Evolutionary conservation across 2,888 invertebrate species (phyloP).

Genomic region (Amphipyra berbera): DNA sequence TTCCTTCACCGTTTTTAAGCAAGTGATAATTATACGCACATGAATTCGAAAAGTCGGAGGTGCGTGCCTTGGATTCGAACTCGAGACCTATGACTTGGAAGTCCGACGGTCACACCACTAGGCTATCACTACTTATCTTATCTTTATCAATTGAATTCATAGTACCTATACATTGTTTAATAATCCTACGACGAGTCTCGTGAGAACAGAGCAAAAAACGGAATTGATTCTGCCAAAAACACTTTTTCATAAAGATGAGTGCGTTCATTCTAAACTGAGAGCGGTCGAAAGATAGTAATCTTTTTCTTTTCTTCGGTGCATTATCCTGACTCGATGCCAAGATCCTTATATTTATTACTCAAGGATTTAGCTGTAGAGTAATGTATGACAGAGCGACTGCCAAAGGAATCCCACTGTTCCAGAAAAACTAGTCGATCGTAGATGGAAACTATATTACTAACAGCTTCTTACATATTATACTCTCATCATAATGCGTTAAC

Average conservation of each 20-base stretch:
- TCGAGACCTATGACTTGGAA: too few relatives aligned
- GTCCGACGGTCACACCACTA: too few relatives aligned
- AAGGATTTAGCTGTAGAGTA: conserved; percentile 33
- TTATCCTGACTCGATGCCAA: conserved; percentile 40
- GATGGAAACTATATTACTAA: conserved; percentile 17
- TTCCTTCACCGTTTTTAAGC: too few relatives aligned
- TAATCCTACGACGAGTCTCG: too few relatives aligned
- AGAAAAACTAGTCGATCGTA: conserved; percentile 5
- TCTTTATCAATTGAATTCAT: too few relatives aligned
- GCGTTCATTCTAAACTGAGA: conserved; percentile 11
- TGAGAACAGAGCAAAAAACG: not conserved
- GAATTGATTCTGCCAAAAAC: conserved; percentile 12
- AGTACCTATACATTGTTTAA: too few relatives aligned
- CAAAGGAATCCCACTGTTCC: conserved; percentile 23
- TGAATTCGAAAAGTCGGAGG: too few relatives aligned
- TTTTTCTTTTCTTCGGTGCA: conserved; percentile 25
- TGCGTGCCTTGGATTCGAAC: too few relatives aligned
- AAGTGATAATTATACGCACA: too few relatives aligned
- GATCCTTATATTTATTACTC: conserved; percentile 46
- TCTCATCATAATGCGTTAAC: too few relatives aligned
- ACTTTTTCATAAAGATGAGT: conserved; percentile 24
- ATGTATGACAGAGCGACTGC: conserved; percentile 42
- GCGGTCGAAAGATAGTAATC: conserved; percentile 19
- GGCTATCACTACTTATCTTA: too few relatives aligned
- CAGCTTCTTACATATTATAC: too few relatives aligned